A percentile compares a stretch with the other conserved stretches of the same genome.
Evolutionary conservation across 1,140 invertebrate species (phyloP).

Genomic region (Acyrthosiphon pisum): DNA sequence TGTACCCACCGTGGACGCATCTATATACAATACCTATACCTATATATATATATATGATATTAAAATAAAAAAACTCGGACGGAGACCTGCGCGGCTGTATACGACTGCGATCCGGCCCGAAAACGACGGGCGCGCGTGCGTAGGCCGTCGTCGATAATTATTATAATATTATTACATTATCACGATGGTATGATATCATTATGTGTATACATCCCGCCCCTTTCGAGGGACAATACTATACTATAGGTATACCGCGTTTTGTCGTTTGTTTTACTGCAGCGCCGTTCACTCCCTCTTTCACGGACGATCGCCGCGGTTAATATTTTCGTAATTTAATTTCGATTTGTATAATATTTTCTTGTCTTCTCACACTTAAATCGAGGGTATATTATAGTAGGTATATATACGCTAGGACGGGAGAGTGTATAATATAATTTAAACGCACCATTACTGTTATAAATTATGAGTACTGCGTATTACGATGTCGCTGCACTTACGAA

Average conservation of each 20-base stretch:
- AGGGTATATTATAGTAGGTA: not conserved
- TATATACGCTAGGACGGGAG: too few species aligned
- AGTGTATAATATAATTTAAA: not conserved
- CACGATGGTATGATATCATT: not conserved
- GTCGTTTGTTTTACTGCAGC: not conserved
- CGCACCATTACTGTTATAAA: not conserved
- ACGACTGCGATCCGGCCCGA: not conserved
- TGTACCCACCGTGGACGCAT: not conserved
- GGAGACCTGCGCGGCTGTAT: not conserved
- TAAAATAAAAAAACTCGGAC: not conserved
- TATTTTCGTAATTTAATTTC: not conserved
- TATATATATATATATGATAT: too few species aligned
- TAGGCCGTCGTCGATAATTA: not conserved
- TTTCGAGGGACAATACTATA: not conserved
- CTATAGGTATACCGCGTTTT: too few species aligned
- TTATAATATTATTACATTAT: not conserved
- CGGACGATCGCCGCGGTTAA: not conserved
- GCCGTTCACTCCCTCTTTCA: not conserved
- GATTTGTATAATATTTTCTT: not conserved
- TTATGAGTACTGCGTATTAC: not conserved
- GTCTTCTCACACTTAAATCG: not conserved
- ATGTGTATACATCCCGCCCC: not conserved
- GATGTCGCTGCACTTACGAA: not conserved
- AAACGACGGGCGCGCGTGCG: not conserved
- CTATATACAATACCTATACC: too few species aligned